phyloP scores from a whole-genome alignment of 2,113 vertebrate species.

The Psittacus erithacus region DNA sequence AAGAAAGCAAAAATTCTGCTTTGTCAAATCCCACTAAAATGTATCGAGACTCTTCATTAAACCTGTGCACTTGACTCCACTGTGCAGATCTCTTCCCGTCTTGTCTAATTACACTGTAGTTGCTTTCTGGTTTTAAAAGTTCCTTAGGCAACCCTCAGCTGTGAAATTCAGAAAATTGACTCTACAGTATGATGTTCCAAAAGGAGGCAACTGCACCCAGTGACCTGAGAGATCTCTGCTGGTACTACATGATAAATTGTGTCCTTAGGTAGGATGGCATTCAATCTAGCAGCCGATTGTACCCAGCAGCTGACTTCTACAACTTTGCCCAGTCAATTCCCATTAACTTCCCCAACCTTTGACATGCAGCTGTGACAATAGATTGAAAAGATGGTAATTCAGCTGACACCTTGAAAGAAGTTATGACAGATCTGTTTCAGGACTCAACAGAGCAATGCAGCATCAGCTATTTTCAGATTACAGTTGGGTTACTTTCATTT shows the following conservation, averaged over 20 bases:
- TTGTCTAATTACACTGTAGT: neutral
- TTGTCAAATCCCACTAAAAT: neutral
- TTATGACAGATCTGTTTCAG: neutral
- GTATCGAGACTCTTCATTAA: neutral
- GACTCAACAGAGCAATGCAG: neutral
- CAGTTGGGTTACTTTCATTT: neutral
- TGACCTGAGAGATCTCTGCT: neutral
- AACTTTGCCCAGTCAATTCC: neutral
- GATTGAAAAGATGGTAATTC: neutral
- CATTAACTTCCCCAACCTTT: constrained; percentile 12
- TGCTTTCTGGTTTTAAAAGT: neutral
- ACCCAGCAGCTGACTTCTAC: neutral
- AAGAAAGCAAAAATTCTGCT: neutral
- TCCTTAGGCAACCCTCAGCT: neutral
- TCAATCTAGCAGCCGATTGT: neutral
- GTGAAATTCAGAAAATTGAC: neutral
- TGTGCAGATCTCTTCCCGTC: neutral
- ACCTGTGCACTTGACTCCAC: neutral
- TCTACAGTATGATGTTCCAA: neutral
- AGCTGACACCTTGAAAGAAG: constrained; percentile 12
- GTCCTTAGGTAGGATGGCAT: neutral
- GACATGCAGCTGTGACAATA: neutral
- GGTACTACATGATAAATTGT: neutral
- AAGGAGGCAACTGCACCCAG: neutral
- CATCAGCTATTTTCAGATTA: neutral